Evolutionary conservation across 2,113 vertebrate genomes (phyloP).

Genomic region (Phrynosoma blainvillii): DNA sequence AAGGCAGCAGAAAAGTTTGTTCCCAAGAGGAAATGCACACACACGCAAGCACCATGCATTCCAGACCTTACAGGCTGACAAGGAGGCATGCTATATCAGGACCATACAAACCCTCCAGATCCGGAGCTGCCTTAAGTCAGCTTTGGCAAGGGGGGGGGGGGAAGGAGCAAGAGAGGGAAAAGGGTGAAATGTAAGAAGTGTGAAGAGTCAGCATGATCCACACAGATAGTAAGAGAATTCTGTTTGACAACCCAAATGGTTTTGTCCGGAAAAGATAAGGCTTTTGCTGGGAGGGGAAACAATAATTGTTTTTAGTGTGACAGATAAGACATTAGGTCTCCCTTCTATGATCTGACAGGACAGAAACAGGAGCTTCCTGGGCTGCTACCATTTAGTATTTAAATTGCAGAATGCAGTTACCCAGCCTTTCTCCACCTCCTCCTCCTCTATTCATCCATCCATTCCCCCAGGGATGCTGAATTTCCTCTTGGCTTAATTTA

Average conservation of each 20-base stretch:
- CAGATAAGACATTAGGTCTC: slow-evolving; percentile 71
- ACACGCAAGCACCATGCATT: rapidly evolving
- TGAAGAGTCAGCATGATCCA: slow-evolving; percentile 64
- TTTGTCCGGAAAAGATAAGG: slow-evolving; percentile 64
- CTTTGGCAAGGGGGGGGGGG: neutral
- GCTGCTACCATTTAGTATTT: slow-evolving; percentile 52
- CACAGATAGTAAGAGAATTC: slow-evolving; percentile 67
- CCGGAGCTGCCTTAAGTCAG: slow-evolving; percentile 43
- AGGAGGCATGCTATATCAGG: slow-evolving; percentile 35
- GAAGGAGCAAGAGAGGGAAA: slow-evolving; percentile 16
- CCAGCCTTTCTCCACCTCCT: slow-evolving; percentile 25
- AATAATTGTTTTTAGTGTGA: slow-evolving; percentile 75
- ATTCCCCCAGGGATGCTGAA: slow-evolving; percentile 51
- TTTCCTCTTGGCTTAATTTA: slow-evolving; percentile 57
- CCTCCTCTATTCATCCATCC: slow-evolving; percentile 33
- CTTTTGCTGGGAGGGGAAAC: slow-evolving; percentile 67
- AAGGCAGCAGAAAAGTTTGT: neutral
- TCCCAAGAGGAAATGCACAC: neutral
- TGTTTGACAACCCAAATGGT: slow-evolving; percentile 64
- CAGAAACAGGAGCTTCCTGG: slow-evolving; percentile 69
- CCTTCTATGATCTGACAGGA: slow-evolving; percentile 44
- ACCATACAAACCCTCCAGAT: slow-evolving; percentile 50
- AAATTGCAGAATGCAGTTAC: slow-evolving; percentile 54
- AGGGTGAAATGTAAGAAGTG: slow-evolving; percentile 7
- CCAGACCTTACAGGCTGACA: slow-evolving; percentile 8